Evolutionary conservation across 2,888 invertebrate species (phyloP), one percentile per base, ranked within the genome.

Genomic region (Macaria liturata): DNA sequence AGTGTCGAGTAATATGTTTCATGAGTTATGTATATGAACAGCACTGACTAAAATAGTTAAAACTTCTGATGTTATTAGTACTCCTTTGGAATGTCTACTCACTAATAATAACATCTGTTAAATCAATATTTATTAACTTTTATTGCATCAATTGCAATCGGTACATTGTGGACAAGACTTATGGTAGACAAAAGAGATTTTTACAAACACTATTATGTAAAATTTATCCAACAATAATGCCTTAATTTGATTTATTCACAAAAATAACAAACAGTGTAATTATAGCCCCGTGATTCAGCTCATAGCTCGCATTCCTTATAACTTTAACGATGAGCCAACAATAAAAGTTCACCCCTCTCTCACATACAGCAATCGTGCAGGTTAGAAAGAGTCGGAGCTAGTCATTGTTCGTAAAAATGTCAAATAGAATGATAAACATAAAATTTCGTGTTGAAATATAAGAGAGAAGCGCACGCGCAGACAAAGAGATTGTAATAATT

Each of bases 391-490:
- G 84, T 80, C 68, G 71, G 65, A 70, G 67, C 67, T 59, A 71
- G 64, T 81, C 79, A 88, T 88, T 90, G 88, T 91, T 87, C 85
- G 82, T 84, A 85, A 86, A 86, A 88, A 88, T 89, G 89, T 88
- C 88, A 89, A 90, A 87, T 84, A 84, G 86, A 88, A 90, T 90
- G 90, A 91, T 89, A 88, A 88, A 89, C 89, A 88, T 82, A 87
- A 90, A 87, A 85, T 81, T 79, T 81, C 78, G 83, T 87, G 88
- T 87, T 84, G 85, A 86, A 89, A 88, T 76, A 76, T 71, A 74
- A 70, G 75, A 72, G 70, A 73, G 72, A 68, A 67, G 78, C 78
- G 84, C 83, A 84, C 81, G 85, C 81, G 80, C 65, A 71, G 72
- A 80, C 81, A 84, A 83, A 83, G 76, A 68, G 70, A 66, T 70